Percentiles rank a stretch among this genome's conserved stretches.
Conservation (phyloP, 2,888 invertebrate species). For the Rhodophaea formosa region DNA sequence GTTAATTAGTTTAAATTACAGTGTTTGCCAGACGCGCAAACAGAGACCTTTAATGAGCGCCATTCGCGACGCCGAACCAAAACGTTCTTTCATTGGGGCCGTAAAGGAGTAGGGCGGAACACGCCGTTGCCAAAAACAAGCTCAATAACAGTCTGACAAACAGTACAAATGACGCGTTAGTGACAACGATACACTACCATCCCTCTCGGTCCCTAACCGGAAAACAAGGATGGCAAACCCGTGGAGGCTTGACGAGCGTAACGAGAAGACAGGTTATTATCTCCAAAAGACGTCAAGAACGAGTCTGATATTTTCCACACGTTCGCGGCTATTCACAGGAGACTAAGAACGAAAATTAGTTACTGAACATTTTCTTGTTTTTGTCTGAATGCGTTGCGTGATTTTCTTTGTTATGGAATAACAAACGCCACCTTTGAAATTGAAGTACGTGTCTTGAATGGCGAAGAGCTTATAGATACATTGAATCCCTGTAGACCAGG, state of each 20-base stretch:
- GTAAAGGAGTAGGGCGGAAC: constrained; percentile 63
- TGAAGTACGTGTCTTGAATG: constrained; percentile 71
- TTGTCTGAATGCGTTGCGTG: constrained; percentile 70
- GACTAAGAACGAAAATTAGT: constrained; percentile 79
- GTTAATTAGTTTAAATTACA: constrained; percentile 77
- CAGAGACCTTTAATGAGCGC: constrained; percentile 75
- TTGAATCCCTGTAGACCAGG: constrained; percentile 31
- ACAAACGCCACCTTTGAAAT: constrained; percentile 75
- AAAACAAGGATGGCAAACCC: constrained; percentile 42
- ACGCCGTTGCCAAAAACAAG: constrained; percentile 75
- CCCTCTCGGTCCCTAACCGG: constrained; percentile 44
- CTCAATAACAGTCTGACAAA: constrained; percentile 76
- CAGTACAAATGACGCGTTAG: constrained; percentile 77
- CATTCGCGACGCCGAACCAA: constrained; percentile 63
- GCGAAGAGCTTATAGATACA: constrained; percentile 47
- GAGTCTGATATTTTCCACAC: constrained; percentile 77
- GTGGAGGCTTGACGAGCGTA: constrained; percentile 58
- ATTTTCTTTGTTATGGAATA: constrained; percentile 78
- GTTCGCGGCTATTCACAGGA: constrained; percentile 75
- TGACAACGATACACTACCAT: constrained; percentile 61
- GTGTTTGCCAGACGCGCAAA: constrained; percentile 76
- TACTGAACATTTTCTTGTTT: constrained; percentile 75
- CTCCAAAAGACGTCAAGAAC: constrained; percentile 69
- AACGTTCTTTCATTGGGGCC: constrained; percentile 69
- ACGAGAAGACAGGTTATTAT: constrained; percentile 78